A percentile compares a stretch with the other conserved stretches of the same genome.
Evolutionary conservation across 1,140 invertebrate genomes (phyloP).

Genomic region (Tetragonula clypearis): DNA sequence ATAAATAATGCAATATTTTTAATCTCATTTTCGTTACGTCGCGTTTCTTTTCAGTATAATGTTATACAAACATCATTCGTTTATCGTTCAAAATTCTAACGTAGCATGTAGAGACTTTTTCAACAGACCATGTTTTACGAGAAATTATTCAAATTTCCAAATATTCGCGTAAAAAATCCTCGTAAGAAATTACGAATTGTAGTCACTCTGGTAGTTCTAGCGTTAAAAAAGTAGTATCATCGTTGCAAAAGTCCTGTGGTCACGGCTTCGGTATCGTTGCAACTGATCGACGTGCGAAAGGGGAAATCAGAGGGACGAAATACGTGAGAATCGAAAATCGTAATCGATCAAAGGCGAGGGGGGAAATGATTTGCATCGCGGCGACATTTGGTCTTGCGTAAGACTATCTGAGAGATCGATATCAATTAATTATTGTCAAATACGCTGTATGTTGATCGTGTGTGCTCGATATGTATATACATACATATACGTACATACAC

Average conservation of each 20-base stretch:
- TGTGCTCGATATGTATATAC: constrained; percentile 22
- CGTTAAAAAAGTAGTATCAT: background rate
- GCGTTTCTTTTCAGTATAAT: too few species aligned
- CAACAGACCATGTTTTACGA: too few species aligned
- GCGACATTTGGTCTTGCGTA: constrained; percentile 35
- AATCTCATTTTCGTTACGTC: too few species aligned
- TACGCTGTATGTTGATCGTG: constrained; percentile 49
- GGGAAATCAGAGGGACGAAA: background rate
- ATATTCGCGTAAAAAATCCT: too few species aligned
- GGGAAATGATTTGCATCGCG: background rate
- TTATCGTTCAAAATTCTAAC: too few species aligned
- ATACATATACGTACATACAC: too few species aligned
- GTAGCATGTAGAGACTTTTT: too few species aligned
- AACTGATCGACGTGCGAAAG: background rate
- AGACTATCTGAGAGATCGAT: constrained; percentile 37
- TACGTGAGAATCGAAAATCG: background rate
- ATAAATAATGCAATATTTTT: too few species aligned
- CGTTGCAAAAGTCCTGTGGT: background rate
- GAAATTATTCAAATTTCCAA: too few species aligned
- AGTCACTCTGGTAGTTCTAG: too few species aligned
- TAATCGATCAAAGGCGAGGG: background rate
- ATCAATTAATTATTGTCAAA: constrained; percentile 65
- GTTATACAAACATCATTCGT: too few species aligned
- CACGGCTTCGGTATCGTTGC: background rate
- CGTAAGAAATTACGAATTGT: too few species aligned